Percentiles rank a stretch among this genome's conserved stretches.
Conservation (phyloP, 2,113 vertebrate genomes). For the Accipiter cooperii region DNA sequence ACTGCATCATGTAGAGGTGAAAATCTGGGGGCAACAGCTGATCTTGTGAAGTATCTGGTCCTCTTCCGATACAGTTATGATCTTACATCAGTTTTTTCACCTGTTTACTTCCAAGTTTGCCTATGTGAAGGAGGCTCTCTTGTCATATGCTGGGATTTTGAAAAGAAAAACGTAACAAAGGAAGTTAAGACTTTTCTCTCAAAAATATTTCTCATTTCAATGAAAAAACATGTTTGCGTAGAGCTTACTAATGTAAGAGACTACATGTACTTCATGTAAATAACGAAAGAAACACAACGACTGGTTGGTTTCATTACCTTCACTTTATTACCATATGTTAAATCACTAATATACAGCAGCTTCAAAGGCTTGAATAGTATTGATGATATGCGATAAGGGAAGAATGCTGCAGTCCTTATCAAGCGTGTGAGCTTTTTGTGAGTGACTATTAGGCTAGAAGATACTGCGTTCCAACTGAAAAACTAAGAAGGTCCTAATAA, state of each 20-base stretch:
- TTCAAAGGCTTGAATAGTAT: background rate
- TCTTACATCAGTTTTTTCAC: background rate
- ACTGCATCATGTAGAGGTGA: background rate
- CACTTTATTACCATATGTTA: background rate
- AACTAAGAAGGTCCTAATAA: background rate
- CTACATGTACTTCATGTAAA: background rate
- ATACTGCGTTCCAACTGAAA: background rate
- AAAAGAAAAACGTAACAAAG: background rate
- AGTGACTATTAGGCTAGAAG: background rate
- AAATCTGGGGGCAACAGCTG: background rate
- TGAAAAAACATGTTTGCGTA: background rate
- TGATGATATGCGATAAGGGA: background rate
- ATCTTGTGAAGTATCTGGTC: background rate
- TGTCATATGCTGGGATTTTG: background rate
- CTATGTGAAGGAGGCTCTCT: rapidly evolving
- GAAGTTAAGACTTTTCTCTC: background rate
- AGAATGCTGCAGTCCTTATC: background rate
- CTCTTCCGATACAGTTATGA: background rate
- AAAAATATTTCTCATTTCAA: background rate
- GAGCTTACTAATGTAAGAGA: background rate
- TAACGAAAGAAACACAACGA: background rate
- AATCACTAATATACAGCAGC: background rate
- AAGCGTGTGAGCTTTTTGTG: background rate
- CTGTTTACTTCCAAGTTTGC: background rate
- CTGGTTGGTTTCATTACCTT: background rate